phyloP scores from a whole-genome alignment of 2,113 vertebrate species.

The Peromyscus polionotus region DNA sequence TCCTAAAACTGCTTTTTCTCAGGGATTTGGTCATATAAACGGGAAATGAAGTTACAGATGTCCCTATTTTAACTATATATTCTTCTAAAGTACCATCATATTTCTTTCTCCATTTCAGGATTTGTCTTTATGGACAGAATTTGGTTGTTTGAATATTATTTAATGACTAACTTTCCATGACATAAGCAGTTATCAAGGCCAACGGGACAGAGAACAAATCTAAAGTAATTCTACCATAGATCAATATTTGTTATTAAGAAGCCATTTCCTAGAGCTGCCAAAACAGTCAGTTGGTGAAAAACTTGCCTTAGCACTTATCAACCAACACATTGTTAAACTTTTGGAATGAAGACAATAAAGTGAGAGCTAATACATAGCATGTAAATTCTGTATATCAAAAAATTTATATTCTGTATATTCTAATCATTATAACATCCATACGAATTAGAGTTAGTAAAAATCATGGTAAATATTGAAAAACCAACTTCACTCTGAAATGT shows the following conservation, averaged over 20 bases:
- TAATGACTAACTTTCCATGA: background rate
- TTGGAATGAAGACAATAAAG: slow-evolving; percentile 11
- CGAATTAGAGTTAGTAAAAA: slow-evolving; percentile 22
- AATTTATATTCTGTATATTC: background rate
- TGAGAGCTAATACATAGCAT: slow-evolving; percentile 18
- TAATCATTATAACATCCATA: slow-evolving; percentile 39
- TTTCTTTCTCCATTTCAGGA: background rate
- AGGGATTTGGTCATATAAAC: background rate
- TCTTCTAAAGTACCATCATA: background rate
- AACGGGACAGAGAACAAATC: background rate
- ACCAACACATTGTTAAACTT: slow-evolving; percentile 28
- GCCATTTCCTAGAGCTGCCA: background rate
- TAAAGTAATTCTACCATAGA: background rate
- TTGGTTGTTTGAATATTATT: background rate
- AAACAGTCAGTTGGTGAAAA: background rate
- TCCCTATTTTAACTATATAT: background rate
- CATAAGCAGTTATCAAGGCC: background rate
- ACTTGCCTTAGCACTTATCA: background rate
- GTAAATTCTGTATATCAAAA: background rate
- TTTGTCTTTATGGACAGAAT: background rate
- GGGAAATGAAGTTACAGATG: rapidly evolving
- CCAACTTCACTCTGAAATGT: background rate
- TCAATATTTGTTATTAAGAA: slow-evolving; percentile 6
- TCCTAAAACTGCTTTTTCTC: background rate
- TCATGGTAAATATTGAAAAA: slow-evolving; percentile 30